A percentile compares a stretch with the other conserved stretches of the same genome.
Evolutionary conservation across 2,888 invertebrate genomes (phyloP).

Genomic region (Troilus luridus): DNA sequence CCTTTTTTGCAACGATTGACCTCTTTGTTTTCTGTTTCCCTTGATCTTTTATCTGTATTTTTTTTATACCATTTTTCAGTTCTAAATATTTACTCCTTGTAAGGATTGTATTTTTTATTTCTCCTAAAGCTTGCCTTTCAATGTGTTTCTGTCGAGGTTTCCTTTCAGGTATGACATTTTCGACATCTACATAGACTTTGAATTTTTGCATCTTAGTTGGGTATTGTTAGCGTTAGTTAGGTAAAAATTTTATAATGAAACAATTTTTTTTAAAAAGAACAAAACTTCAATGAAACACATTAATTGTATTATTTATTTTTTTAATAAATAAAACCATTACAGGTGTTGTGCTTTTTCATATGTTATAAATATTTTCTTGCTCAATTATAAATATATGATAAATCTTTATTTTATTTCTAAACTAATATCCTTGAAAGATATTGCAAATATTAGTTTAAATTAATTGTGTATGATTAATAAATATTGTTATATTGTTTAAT

Average conservation of each 20-base stretch:
- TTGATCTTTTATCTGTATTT: constrained; percentile 16
- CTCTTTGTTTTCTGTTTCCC: neutral
- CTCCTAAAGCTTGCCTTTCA: constrained; percentile 46
- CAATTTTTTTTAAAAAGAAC: constrained; percentile 7
- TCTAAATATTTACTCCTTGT: constrained; percentile 49
- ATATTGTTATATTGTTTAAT: neutral
- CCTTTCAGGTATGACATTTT: neutral
- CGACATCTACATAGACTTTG: constrained; percentile 53
- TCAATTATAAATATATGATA: neutral
- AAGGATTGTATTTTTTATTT: constrained; percentile 49
- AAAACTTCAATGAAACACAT: constrained; percentile 7
- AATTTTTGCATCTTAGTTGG: constrained; percentile 46
- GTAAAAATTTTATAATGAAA: neutral
- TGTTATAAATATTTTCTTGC: neutral
- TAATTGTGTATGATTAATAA: neutral
- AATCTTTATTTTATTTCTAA: neutral
- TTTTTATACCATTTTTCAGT: neutral
- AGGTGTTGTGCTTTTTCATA: neutral
- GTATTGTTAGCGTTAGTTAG: neutral
- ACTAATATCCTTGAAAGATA: neutral
- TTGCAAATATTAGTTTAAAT: neutral
- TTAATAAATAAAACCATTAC: neutral
- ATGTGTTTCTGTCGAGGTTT: neutral
- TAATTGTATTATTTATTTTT: constrained; percentile 6
- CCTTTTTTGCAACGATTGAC: neutral